Conservation (phyloP, 2,888 invertebrate genomes). For the Caenorhabditis imperialis region DNA sequence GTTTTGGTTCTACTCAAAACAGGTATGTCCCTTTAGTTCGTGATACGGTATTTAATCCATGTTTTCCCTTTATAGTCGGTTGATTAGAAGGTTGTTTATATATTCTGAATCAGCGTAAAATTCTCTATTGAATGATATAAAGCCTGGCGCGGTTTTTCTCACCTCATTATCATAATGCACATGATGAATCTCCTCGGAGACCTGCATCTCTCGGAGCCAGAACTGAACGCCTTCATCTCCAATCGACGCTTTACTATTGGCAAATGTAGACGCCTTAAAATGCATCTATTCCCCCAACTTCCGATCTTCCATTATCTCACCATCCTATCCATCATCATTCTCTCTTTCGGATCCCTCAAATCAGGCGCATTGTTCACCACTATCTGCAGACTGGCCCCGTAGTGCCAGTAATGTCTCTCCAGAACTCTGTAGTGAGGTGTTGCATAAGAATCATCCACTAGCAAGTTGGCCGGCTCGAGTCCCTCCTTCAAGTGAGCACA, state of each 20-base stretch:
- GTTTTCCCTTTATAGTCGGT: too few relatives aligned
- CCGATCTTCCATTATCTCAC: slow-evolving; percentile 18
- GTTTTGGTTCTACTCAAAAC: too few relatives aligned
- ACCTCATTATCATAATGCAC: slow-evolving; percentile 42
- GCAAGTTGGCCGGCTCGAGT: slow-evolving; percentile 69
- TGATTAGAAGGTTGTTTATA: too few relatives aligned
- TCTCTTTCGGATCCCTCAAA: slow-evolving; percentile 58
- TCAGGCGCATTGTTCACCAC: slow-evolving; percentile 72
- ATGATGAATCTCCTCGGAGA: slow-evolving; percentile 42
- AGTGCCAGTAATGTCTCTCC: slow-evolving; percentile 69
- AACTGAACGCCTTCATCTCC: slow-evolving; percentile 70
- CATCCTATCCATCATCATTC: slow-evolving; percentile 61
- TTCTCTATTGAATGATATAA: too few relatives aligned
- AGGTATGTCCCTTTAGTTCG: too few relatives aligned
- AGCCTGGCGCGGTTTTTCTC: too few relatives aligned
- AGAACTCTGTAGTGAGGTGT: slow-evolving; percentile 68
- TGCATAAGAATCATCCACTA: slow-evolving; percentile 71
- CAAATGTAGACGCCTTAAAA: slow-evolving; percentile 63
- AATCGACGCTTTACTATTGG: slow-evolving; percentile 67
- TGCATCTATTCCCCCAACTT: too few relatives aligned
- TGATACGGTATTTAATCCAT: too few relatives aligned
- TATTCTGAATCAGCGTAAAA: too few relatives aligned
- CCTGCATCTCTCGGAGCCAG: slow-evolving; percentile 71
- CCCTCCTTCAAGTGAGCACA: slow-evolving; percentile 70
- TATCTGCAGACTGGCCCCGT: slow-evolving; percentile 68